These are phyloP conservation scores for Halcyon chelicuti DNA, from an alignment of 2,797 vertebrate genomes.

Conservation along the genomic window DNA sequence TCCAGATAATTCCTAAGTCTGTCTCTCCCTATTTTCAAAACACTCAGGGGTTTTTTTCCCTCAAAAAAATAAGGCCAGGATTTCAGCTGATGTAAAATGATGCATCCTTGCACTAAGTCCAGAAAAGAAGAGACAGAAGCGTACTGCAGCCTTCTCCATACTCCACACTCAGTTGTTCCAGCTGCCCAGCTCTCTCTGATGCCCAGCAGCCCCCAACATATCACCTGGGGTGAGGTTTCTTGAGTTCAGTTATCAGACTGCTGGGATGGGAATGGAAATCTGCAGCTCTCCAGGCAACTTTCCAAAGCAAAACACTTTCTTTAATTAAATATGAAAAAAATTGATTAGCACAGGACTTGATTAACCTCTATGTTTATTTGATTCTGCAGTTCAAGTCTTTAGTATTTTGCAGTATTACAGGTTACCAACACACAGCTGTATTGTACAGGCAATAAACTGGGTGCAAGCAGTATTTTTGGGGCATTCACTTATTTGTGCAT, in stretches of 20 bases:
- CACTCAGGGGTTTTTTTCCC: neutral
- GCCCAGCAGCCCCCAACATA: neutral
- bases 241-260: neutral
- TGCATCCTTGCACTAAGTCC: neutral
- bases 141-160: neutral
- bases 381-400: neutral
- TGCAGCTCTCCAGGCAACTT: neutral
- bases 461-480: neutral
- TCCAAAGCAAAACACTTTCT: constrained; percentile 14
- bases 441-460: neutral
- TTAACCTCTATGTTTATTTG: constrained; percentile 6
- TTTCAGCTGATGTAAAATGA: neutral
- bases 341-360: neutral
- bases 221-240: neutral
- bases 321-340: constrained; percentile 57
- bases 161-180: neutral
- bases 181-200: neutral
- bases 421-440: neutral
- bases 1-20: neutral
- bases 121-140: neutral
- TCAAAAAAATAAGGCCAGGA: neutral
- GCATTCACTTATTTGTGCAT: neutral
- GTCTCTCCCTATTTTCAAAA: neutral
- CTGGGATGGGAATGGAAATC: neutral
- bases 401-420: neutral